Conservation (phyloP, 1,140 invertebrate species). For the Drosophila pseudoananassae region DNA sequence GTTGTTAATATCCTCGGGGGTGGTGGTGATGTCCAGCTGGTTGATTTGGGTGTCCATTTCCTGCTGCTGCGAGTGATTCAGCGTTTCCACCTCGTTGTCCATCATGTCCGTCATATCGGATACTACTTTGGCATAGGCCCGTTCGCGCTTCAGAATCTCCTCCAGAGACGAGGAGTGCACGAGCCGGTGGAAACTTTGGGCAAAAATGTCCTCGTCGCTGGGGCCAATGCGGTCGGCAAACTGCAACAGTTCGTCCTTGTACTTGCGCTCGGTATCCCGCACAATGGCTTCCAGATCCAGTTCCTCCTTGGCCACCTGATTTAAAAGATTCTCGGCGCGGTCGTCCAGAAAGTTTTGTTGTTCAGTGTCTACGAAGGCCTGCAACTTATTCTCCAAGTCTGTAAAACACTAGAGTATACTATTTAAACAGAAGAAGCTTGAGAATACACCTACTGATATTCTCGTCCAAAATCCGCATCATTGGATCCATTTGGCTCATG, state of each 20-base stretch:
- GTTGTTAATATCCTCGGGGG: conserved; percentile 89
- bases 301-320: conserved; percentile 85
- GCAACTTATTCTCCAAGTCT: conserved; percentile 76
- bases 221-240: conserved; percentile 89
- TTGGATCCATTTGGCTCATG: conserved; percentile 83
- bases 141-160: conserved; percentile 91
- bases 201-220: conserved; percentile 91
- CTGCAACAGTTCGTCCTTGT: conserved; percentile 88
- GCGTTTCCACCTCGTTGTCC: conserved; percentile 87
- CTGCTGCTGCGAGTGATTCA: conserved; percentile 86
- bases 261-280: conserved; percentile 88
- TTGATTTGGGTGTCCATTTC: conserved; percentile 84
- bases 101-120: conserved; percentile 88
- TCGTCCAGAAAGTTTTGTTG: conserved; percentile 86
- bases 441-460: conserved; percentile 79
- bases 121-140: conserved; percentile 90
- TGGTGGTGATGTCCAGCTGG: conserved; percentile 80
- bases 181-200: conserved; percentile 91
- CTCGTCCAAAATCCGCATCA: conserved; percentile 83
- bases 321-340: conserved; percentile 84
- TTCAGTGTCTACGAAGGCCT: conserved; percentile 84
- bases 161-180: conserved; percentile 91
- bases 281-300: conserved; percentile 89
- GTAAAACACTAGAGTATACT: neutral
- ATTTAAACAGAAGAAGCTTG: neutral